Percentiles rank a stretch among this genome's conserved stretches.
phyloP scores from a whole-genome alignment of 92 coral and sea anemone genomes.

The Phenganax subtilis region DNA sequence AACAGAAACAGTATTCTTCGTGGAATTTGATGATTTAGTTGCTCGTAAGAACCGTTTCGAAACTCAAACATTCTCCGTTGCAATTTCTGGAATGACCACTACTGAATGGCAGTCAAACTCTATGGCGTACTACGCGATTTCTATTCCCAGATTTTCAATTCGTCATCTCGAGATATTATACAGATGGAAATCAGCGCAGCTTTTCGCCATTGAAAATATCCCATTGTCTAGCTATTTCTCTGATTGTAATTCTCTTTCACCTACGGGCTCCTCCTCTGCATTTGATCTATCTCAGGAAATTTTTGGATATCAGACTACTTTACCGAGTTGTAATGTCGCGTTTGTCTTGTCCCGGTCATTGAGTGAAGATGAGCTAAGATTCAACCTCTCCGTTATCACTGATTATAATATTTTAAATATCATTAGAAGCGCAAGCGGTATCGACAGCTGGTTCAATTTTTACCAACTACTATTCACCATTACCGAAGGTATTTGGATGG shows the following conservation, averaged over 20 bases:
- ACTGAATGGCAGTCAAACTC: neutral
- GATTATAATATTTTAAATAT: neutral
- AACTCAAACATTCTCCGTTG: neutral
- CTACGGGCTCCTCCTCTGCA: neutral
- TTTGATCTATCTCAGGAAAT: neutral
- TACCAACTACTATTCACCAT: neutral
- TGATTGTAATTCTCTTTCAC: neutral
- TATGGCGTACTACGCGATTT: slow-evolving; percentile 10
- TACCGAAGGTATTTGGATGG: slow-evolving; percentile 35
- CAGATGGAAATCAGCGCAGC: slow-evolving; percentile 29
- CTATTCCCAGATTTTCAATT: neutral
- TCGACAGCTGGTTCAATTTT: slow-evolving; percentile 15
- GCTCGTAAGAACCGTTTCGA: slow-evolving; percentile 28
- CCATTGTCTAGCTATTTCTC: slow-evolving; percentile 18
- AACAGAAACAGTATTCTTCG: neutral
- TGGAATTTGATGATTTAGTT: neutral
- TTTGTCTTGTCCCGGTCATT: slow-evolving; percentile 24
- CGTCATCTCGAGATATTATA: slow-evolving; percentile 33
- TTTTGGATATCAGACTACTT: slow-evolving; percentile 2
- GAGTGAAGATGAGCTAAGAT: slow-evolving; percentile 11
- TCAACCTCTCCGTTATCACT: neutral
- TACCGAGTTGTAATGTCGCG: slow-evolving; percentile 27
- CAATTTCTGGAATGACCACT: neutral
- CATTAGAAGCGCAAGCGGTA: neutral
- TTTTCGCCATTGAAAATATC: slow-evolving; percentile 33